Percentiles rank a stretch among this genome's conserved stretches.
Evolutionary conservation across 2,888 invertebrate species (phyloP).

Genomic region (Oscheius sp.): DNA sequence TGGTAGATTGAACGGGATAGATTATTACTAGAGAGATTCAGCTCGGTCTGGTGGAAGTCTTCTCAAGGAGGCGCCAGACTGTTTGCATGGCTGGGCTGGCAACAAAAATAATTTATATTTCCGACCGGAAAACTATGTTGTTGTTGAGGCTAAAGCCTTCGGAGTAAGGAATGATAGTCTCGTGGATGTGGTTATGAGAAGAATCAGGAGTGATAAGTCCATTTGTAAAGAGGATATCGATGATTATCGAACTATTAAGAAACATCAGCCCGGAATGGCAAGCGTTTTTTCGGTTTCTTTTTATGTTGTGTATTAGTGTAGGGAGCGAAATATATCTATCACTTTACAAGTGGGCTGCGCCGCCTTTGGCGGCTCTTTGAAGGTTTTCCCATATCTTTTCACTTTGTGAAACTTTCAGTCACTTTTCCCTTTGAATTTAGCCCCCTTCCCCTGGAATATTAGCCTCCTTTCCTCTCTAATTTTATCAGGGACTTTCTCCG

Average conservation of each 20-base stretch:
- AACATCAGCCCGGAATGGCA: constrained; percentile 27
- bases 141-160: constrained; percentile 64
- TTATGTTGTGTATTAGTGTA: too few species aligned
- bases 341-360: too few species aligned
- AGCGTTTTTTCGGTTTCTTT: too few species aligned
- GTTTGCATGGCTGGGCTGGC: constrained; percentile 8
- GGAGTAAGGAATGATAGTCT: constrained; percentile 61
- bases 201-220: constrained; percentile 56
- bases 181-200: constrained; percentile 61
- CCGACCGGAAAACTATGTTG: constrained; percentile 11
- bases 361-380: too few species aligned
- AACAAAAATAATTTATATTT: constrained; percentile 18
- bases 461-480: too few species aligned
- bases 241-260: constrained; percentile 21
- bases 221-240: constrained; percentile 29
- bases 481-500: too few species aligned
- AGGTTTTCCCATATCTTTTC: too few species aligned
- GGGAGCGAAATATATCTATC: too few species aligned
- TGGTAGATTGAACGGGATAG: not conserved
- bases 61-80: constrained; percentile 23
- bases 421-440: too few species aligned
- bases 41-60: constrained; percentile 20
- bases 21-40: not conserved
- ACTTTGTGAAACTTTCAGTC: too few species aligned
- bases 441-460: too few species aligned